Conservation (phyloP, 64 coral and sea anemone species). For the Actinia equina region DNA sequence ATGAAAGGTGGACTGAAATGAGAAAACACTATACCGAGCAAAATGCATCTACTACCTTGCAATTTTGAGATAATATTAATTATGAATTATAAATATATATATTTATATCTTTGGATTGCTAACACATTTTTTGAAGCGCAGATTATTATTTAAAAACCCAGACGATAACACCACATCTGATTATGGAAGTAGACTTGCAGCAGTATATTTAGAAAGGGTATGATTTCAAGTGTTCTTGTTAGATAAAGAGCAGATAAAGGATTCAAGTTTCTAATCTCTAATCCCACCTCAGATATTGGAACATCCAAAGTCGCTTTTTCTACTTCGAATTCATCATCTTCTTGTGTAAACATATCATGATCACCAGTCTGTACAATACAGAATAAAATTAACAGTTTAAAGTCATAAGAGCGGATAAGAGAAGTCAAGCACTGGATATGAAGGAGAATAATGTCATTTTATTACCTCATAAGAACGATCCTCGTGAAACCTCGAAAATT, state of each 20-base stretch:
- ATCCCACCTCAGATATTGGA: constrained; percentile 75
- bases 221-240: background rate
- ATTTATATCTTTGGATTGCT: too few relatives aligned
- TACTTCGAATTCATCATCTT: constrained; percentile 76
- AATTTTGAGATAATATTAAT: too few relatives aligned
- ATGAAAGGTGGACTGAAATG: too few relatives aligned
- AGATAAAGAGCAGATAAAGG: background rate
- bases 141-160: too few relatives aligned
- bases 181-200: background rate
- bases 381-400: background rate
- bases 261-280: background rate
- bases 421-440: background rate
- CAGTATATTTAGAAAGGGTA: background rate
- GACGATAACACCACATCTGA: background rate
- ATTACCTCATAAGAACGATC: constrained; percentile 80
- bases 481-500: constrained; percentile 92
- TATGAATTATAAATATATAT: too few relatives aligned
- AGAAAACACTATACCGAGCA: too few relatives aligned
- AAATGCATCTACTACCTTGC: too few relatives aligned
- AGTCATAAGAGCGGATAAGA: background rate
- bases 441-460: background rate
- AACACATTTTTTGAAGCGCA: too few relatives aligned
- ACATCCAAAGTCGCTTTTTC: constrained; percentile 80
- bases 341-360: constrained; percentile 12
- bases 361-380: background rate